Base-by-base conservation (phyloP, 2,797 vertebrate species). In the Enteromius paludinosus region DNA sequence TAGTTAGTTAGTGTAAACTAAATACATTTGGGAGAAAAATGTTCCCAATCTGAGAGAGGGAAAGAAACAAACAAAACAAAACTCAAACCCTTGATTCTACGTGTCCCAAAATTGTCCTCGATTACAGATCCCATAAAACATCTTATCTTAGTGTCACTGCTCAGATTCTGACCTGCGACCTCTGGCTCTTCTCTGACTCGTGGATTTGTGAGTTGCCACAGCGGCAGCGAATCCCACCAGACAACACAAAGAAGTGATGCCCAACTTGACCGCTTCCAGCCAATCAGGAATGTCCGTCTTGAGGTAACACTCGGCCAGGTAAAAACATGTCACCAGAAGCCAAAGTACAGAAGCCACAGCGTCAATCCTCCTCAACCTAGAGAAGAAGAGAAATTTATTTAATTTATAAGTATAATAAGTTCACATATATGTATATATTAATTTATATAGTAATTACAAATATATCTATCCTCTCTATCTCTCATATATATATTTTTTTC, bases 111-210 rank as follows among this genome's bases (percentile, higher is more conserved):
- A 73, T 35, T 70, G 80, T 82, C 7, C 45, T 65, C 30, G 18
- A 61, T 25, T 79, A 65, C 75, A 68, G 49, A 41, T 73, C 52
- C 59, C 71, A 75, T 82, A 71, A 88, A 79, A 89, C 87, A 77
- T 84, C 83, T 89, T 88, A 84, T 85, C 82, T 88, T 79, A 90
- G 90, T 82, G 89, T 96, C 94, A 97, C 91, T 95, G 94, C 91
- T 95, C 93, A 90, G 94, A 91, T 94, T 98, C 98, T 99, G 97
- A 99, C 98, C 98, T 99, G 98, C 96, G 96, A 91, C 96, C 95
- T 94, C 95, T 95, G 92, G 85, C 88, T 96, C 97, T 96, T 94
- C 96, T 93, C 10, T 91, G 94, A 93, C 95, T 94, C 2, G 90
- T 90, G 0, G 96, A 89, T 86, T 96, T 98, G 91, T 91, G 94